A percentile compares a stretch with the other conserved stretches of the same genome.
These are phyloP conservation scores for Maniola jurtina DNA, from an alignment of 1,140 invertebrate species.

Conservation along the genomic window DNA sequence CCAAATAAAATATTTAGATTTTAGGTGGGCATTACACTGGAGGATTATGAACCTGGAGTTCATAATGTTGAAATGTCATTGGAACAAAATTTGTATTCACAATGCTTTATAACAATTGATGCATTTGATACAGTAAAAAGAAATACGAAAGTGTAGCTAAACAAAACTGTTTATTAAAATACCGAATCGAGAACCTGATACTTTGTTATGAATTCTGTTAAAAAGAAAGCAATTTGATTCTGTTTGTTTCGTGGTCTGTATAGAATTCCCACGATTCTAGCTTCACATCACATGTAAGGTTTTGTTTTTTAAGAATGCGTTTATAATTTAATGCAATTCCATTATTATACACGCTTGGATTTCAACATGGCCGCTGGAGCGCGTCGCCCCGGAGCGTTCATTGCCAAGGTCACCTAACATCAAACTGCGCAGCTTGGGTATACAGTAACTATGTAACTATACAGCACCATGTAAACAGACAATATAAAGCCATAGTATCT, in stretches of 20 bases:
- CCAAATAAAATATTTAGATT: no score
- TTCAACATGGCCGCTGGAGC: slow-evolving; percentile 69
- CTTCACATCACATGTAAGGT: slow-evolving; percentile 2
- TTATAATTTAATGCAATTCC: slow-evolving; percentile 63
- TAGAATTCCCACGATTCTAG: slow-evolving; percentile 13
- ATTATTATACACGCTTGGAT: slow-evolving; percentile 61
- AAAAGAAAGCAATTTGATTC: not conserved
- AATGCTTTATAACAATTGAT: no score
- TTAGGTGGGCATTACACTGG: no score
- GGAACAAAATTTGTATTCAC: no score
- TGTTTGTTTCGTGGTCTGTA: not conserved
- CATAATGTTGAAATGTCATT: no score
- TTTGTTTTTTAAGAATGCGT: slow-evolving; percentile 48
- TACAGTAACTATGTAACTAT: slow-evolving; percentile 4
- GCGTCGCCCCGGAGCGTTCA: slow-evolving; percentile 71
- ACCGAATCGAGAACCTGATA: not conserved
- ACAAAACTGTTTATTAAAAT: not conserved
- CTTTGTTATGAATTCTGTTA: not conserved
- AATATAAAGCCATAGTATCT: slow-evolving; percentile 24
- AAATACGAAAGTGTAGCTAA: no score
- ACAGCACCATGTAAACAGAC: slow-evolving; percentile 17
- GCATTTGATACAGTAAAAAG: no score
- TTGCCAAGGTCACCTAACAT: slow-evolving; percentile 74
- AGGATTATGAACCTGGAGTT: no score
- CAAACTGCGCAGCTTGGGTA: slow-evolving; percentile 64